Percentiles rank a stretch among this genome's conserved stretches.
These are phyloP conservation scores for Vimba vimba DNA, from an alignment of 2,113 vertebrate species.

Conservation along the genomic window DNA sequence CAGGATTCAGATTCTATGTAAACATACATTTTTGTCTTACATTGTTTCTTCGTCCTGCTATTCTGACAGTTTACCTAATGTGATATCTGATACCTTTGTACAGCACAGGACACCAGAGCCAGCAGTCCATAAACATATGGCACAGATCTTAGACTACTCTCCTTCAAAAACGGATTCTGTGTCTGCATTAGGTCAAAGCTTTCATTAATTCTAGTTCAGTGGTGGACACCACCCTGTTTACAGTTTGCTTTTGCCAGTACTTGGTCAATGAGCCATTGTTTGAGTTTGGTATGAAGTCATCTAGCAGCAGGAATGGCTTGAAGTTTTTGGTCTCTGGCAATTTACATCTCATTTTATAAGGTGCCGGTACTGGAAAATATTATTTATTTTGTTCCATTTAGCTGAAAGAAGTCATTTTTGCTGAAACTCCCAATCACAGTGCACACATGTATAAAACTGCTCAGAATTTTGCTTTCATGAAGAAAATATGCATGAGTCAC, in stretches of 20 bases:
- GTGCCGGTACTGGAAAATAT: slow-evolving; percentile 2
- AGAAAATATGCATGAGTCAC: background rate
- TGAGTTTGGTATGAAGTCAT: slow-evolving; percentile 10
- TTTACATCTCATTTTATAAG: slow-evolving; percentile 20
- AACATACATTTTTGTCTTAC: background rate
- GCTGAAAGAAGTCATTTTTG: background rate
- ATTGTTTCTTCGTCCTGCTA: background rate
- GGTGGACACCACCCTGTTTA: slow-evolving; percentile 11
- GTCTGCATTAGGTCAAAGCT: background rate
- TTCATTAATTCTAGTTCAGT: background rate
- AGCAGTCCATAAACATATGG: background rate
- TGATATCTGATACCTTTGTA: slow-evolving; percentile 12
- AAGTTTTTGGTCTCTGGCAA: background rate
- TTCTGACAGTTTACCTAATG: background rate
- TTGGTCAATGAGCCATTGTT: slow-evolving; percentile 28
- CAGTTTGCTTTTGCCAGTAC: slow-evolving; percentile 14
- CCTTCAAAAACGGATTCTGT: background rate
- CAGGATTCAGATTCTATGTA: background rate
- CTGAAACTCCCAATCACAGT: background rate
- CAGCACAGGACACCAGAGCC: background rate
- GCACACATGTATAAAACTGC: background rate
- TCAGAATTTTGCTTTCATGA: background rate
- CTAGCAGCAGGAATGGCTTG: background rate
- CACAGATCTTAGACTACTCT: background rate
- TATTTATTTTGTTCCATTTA: background rate